Base-by-base conservation (phyloP, 2,113 vertebrate species). In the Callionymus lyra region DNA sequence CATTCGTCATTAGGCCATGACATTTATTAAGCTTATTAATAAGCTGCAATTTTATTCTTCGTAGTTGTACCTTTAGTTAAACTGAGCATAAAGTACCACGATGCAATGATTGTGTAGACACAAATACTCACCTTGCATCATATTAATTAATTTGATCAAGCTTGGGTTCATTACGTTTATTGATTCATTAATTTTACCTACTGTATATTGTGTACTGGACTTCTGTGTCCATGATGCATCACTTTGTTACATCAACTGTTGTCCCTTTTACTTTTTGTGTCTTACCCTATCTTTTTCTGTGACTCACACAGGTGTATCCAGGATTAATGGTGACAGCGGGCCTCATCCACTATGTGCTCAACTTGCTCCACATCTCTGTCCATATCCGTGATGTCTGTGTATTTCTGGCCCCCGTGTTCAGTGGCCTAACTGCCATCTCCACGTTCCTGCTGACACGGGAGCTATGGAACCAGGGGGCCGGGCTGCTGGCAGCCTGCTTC, bases 261-360 rank as follows among this genome's bases (percentile, higher is more conserved):
- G 13, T 32, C 14, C 10, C 35, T 34, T 37, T 10, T 2, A 2
- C 1, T 6, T 17, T 17, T 27, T 10, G 12, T 34, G n/a, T 56
- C 14, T 43, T 16, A 11, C 2, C 19, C 6, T 13, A 6, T 51
- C 21, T 9, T 1, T 42, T 37, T 19, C 6, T n/a, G 12, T 21
- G 2, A 17, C 11, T 17, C 12, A 1, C 44, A 50, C 82, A 99
- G 95, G 94, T 98, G 1, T 99, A 99, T 49, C 95, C 95, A 12
- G 94, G 95, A n/a, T 73, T 99, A 49, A 98, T 98, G 93, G 88
- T 95, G 80, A 98, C 95, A 13, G 95, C 95, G n/a, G 95, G 95
- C 70, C 89, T 97, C 61, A 95, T 99, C 75, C 94, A 98, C 86
- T 97, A 95, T 69, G 84, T 99, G 50, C 88, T 99, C 77, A 97